A percentile compares a stretch with the other conserved stretches of the same genome.
These are phyloP conservation scores for Keiferia lycopersicella DNA, from an alignment of 2,888 invertebrate genomes.

Conservation along the genomic window DNA sequence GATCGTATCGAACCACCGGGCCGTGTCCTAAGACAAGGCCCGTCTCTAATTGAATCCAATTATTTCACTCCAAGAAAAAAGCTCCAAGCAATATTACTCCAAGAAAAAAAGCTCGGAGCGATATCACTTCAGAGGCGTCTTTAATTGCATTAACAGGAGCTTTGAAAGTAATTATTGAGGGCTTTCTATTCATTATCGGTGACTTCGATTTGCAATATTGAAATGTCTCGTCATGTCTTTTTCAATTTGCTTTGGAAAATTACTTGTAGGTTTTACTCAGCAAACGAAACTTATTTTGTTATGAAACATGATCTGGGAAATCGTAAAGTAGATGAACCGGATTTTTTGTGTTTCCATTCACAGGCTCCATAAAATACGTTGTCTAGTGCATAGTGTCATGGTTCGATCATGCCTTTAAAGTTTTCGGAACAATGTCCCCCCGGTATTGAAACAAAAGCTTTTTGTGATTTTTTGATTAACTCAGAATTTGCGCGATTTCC, in stretches of 20 bases:
- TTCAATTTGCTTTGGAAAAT: not conserved
- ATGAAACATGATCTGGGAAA: too few species aligned
- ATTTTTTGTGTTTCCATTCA: too few species aligned
- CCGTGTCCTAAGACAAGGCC: slow-evolving; percentile 41
- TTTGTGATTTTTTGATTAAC: too few species aligned
- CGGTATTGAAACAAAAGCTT: too few species aligned
- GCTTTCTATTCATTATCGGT: slow-evolving; percentile 10
- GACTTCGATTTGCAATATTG: not conserved
- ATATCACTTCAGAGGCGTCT: slow-evolving; percentile 24
- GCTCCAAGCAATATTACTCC: slow-evolving; percentile 17
- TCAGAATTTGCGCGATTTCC: too few species aligned
- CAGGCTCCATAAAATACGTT: too few species aligned
- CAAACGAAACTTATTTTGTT: too few species aligned
- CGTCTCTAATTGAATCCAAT: slow-evolving; percentile 55
- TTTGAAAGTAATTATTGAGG: slow-evolving; percentile 25
- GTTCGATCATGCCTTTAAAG: too few species aligned
- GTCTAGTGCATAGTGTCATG: too few species aligned
- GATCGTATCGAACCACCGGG: slow-evolving; percentile 53
- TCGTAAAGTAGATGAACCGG: too few species aligned
- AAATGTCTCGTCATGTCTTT: not conserved
- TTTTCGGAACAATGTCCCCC: too few species aligned
- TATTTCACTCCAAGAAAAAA: slow-evolving; percentile 40
- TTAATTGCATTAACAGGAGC: slow-evolving; percentile 33
- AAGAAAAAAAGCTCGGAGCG: not conserved
- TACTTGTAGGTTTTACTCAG: too few species aligned